Evolutionary conservation across 2,888 invertebrate genomes (phyloP).

Genomic region (Oscheius myriophilus): DNA sequence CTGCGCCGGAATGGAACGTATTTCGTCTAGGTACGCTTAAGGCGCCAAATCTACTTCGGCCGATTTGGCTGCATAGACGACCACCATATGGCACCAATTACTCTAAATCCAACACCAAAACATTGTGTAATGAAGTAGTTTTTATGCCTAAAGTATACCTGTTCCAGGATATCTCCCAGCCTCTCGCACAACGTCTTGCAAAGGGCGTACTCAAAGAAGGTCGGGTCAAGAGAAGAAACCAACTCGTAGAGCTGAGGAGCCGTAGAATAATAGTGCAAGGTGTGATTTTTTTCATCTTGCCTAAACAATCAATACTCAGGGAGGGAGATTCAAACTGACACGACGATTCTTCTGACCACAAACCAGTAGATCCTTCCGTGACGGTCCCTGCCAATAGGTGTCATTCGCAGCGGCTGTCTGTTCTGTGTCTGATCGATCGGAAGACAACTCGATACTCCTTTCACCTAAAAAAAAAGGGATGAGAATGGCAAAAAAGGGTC

Average conservation of each 20-base stretch:
- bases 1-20: no score
- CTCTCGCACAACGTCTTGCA: conserved; percentile 42
- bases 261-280: conserved; percentile 89
- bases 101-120: not conserved
- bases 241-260: conserved; percentile 82
- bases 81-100: not conserved
- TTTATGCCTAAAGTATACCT: no score
- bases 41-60: no score
- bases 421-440: conserved; percentile 76
- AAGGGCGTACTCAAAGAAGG: conserved; percentile 51
- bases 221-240: conserved; percentile 47
- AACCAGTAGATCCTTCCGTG: conserved; percentile 98
- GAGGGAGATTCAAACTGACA: conserved; percentile 78
- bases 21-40: no score
- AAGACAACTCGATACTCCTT: conserved; percentile 91
- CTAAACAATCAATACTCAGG: conserved; percentile 73
- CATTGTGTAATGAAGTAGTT: not conserved
- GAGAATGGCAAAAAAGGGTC: conserved; percentile 9
- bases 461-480: conserved; percentile 74
- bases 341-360: conserved; percentile 87
- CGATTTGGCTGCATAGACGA: not conserved
- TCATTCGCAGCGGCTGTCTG: conserved; percentile 89
- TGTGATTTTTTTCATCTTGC: conserved; percentile 78
- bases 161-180: conserved; percentile 52
- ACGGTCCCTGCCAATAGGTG: conserved; percentile 91